Conservation (phyloP, 2,888 invertebrate species). For the Carpatolechia fugitivella region DNA sequence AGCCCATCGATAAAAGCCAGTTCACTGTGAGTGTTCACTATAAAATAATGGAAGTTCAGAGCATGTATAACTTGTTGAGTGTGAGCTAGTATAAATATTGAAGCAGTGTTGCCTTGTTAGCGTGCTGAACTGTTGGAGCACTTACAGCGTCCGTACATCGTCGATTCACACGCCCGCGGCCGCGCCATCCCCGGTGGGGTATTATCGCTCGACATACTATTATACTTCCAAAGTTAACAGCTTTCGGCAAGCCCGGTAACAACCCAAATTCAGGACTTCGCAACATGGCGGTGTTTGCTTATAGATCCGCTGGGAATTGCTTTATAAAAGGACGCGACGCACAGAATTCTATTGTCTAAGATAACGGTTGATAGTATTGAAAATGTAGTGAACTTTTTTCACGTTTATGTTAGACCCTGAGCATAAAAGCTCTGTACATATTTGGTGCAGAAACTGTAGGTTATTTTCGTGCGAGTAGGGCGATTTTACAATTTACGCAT, state of each 20-base stretch:
- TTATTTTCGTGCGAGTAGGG: neutral
- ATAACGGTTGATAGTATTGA: neutral
- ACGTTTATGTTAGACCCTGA: neutral
- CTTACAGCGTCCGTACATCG: constrained; percentile 21
- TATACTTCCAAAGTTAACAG: constrained; percentile 35
- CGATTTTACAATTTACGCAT: constrained; percentile 6
- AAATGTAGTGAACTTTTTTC: neutral
- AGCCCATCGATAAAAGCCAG: too few relatives aligned
- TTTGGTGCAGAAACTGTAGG: neutral
- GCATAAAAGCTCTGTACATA: neutral
- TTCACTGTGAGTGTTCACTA: too few relatives aligned
- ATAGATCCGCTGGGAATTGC: constrained; percentile 4
- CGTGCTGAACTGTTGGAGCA: neutral
- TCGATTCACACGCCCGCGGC: constrained; percentile 33
- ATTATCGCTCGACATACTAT: constrained; percentile 36
- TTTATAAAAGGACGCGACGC: neutral
- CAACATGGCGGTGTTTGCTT: constrained; percentile 14
- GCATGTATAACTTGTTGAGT: too few relatives aligned
- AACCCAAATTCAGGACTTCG: constrained; percentile 32
- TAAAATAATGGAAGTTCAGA: too few relatives aligned
- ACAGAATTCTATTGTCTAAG: constrained; percentile 2
- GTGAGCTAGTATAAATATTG: neutral
- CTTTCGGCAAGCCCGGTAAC: constrained; percentile 29
- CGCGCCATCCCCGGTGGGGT: constrained; percentile 35
- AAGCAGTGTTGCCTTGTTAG: neutral